phyloP scores from a whole-genome alignment of 2,797 vertebrate species.

The Takifugu rubripes region DNA sequence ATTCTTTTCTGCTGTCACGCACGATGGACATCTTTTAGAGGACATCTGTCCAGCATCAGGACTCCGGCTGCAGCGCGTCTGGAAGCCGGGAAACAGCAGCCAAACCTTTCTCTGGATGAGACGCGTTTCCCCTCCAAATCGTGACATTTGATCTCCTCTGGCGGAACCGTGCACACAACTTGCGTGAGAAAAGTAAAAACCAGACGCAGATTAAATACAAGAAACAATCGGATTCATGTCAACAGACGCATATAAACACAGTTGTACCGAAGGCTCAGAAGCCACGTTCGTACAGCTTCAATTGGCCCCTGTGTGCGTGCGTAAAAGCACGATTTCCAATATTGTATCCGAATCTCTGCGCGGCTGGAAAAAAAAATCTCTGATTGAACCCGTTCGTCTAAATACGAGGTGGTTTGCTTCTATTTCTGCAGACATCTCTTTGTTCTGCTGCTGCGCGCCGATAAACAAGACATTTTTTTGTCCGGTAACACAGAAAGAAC shows the following conservation, averaged over 20 bases:
- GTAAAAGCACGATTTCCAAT: no score
- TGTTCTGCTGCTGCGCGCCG: conserved; percentile 17
- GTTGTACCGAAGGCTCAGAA: no score
- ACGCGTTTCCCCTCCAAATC: conserved; percentile 41
- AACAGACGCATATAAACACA: no score
- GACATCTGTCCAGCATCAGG: conserved; percentile 75
- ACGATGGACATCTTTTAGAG: background rate
- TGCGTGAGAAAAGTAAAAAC: no score
- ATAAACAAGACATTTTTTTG: conserved; percentile 26
- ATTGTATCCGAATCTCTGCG: no score
- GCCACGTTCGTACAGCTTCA: no score
- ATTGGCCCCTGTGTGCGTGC: no score
- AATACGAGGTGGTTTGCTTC: background rate
- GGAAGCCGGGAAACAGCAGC: conserved; percentile 68
- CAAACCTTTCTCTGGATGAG: conserved; percentile 55
- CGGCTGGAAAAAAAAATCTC: no score
- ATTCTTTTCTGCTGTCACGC: background rate
- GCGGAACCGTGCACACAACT: no score
- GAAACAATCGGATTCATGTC: no score
- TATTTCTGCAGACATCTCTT: conserved; percentile 30
- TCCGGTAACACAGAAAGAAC: conserved; percentile 6
- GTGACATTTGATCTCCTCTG: background rate
- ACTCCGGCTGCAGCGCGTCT: conserved; percentile 63
- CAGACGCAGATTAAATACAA: no score
- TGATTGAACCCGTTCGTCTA: no score